Evolutionary conservation across 2,113 vertebrate genomes (phyloP).

Genomic region (Haliaeetus leucogaster): DNA sequence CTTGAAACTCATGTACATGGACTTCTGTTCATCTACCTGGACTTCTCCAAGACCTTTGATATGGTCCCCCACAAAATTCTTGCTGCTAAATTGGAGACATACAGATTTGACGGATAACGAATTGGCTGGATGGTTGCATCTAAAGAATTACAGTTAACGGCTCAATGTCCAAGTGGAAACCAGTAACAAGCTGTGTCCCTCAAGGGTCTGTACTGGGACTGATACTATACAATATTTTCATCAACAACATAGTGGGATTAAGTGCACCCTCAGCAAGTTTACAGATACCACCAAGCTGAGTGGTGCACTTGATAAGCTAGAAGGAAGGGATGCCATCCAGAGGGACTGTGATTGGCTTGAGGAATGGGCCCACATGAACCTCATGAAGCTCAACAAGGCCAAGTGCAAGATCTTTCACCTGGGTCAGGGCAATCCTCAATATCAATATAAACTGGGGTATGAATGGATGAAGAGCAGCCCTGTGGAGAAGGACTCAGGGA

Average conservation of each 20-base stretch:
- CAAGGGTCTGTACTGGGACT: background rate
- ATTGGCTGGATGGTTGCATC: background rate
- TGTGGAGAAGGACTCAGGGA: no score
- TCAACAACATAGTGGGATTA: background rate
- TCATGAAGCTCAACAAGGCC: background rate
- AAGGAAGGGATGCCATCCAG: background rate
- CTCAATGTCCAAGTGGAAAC: background rate
- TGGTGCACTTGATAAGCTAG: background rate
- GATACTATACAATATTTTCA: background rate
- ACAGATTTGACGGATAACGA: background rate
- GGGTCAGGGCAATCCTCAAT: background rate
- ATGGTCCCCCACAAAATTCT: background rate
- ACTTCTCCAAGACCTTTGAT: background rate
- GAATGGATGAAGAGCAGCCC: background rate
- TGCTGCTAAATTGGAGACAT: background rate
- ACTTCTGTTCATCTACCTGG: background rate
- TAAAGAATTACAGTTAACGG: background rate
- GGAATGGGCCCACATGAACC: background rate
- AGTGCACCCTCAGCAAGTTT: background rate
- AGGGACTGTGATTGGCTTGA: background rate
- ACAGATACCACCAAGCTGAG: background rate
- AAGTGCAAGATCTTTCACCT: background rate
- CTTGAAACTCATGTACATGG: background rate
- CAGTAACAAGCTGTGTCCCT: background rate
- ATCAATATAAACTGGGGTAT: background rate